Evolutionary conservation across 1,140 invertebrate species (phyloP).

Genomic region (Bombus pyrosoma): DNA sequence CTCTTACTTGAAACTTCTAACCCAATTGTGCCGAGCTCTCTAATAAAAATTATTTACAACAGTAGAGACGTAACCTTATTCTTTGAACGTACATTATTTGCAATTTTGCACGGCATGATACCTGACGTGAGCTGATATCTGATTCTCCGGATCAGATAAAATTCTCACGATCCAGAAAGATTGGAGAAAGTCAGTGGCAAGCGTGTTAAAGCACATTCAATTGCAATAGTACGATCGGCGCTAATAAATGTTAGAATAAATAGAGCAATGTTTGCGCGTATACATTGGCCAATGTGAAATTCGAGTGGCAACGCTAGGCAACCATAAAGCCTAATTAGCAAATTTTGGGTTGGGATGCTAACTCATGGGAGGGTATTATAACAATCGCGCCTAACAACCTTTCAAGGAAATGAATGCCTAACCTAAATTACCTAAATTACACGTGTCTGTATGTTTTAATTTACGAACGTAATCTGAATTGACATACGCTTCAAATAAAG

Average conservation of each 20-base stretch:
- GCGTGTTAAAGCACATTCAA: slow-evolving; percentile 7
- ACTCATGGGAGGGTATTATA: background rate
- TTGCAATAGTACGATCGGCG: background rate
- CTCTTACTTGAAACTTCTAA: no score
- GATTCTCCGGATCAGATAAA: slow-evolving; percentile 39
- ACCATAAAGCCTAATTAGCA: slow-evolving; percentile 11
- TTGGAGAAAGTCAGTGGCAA: slow-evolving; percentile 37
- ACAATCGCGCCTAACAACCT: background rate
- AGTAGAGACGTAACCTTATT: background rate
- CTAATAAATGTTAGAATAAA: slow-evolving; percentile 46
- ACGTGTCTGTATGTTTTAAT: background rate
- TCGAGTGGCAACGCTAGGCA: background rate
- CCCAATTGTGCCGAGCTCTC: no score
- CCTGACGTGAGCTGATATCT: background rate
- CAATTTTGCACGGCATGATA: background rate
- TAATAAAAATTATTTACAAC: no score
- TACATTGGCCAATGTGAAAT: slow-evolving; percentile 1
- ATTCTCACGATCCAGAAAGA: slow-evolving; percentile 43
- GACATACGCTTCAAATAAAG: background rate
- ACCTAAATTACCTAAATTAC: slow-evolving; percentile 2
- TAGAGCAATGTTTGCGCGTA: background rate
- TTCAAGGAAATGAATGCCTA: background rate
- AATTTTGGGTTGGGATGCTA: background rate
- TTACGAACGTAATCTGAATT: background rate
- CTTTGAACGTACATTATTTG: background rate